Evolutionary conservation across 2,113 vertebrate genomes (phyloP).

Genomic region (Leucopsar rothschildi): DNA sequence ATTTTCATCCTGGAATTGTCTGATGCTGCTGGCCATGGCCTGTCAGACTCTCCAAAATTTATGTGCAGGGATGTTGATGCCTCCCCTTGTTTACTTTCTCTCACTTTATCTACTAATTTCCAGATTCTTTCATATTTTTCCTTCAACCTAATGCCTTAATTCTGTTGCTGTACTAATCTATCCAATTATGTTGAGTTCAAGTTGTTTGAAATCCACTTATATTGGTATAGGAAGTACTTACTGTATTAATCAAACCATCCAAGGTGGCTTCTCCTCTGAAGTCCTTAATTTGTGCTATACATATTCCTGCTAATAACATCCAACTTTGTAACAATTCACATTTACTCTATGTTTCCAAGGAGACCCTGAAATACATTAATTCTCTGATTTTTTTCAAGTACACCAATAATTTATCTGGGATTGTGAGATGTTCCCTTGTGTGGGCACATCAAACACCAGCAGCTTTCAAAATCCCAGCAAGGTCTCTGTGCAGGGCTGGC

Average conservation of each 20-base stretch:
- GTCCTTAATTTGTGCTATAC: conserved; percentile 22
- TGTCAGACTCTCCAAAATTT: fast-evolving
- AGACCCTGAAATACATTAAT: not conserved
- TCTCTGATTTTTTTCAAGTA: not conserved
- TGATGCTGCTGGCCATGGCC: not conserved
- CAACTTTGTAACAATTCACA: not conserved
- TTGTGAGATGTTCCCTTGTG: not conserved
- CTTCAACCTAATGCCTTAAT: conserved; percentile 5
- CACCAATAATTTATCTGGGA: not conserved
- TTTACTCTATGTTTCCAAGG: not conserved
- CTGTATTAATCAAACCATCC: conserved; percentile 15
- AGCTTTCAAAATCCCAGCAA: not conserved
- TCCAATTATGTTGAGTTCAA: conserved; percentile 14
- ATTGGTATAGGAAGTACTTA: conserved; percentile 29
- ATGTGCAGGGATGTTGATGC: not conserved
- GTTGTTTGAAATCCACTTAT: conserved; percentile 56
- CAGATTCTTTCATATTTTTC: not conserved
- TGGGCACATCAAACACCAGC: not conserved
- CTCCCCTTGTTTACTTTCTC: not conserved
- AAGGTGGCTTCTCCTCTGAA: conserved; percentile 25
- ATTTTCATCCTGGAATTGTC: not conserved
- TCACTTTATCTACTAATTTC: not conserved
- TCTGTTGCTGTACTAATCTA: conserved; percentile 31
- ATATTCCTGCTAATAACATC: not conserved
- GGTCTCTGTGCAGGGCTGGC: not conserved